These are phyloP conservation scores for Bergia sp. DNA, from an alignment of 92 coral and sea anemone species.

Conservation along the genomic window DNA sequence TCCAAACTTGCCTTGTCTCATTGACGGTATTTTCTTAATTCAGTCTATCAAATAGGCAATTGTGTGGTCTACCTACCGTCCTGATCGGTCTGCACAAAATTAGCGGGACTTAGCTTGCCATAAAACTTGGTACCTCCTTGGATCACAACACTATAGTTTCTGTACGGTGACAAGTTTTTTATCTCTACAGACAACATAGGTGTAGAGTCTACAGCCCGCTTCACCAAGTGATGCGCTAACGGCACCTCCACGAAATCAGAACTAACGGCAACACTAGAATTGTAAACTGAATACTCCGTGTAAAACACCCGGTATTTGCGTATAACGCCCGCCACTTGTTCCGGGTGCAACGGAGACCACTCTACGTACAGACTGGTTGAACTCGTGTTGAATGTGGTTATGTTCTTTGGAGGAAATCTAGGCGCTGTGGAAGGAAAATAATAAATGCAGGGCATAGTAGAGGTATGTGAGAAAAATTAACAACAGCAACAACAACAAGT, in stretches of 20 bases:
- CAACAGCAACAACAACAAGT: too few relatives aligned
- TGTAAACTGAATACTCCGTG: constrained; percentile 28
- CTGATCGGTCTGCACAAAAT: constrained; percentile 64
- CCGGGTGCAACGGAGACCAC: constrained; percentile 67
- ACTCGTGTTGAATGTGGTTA: constrained; percentile 70
- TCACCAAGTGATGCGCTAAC: background rate
- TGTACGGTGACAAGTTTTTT: constrained; percentile 56
- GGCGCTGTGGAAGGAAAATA: constrained; percentile 60
- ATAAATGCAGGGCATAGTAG: too few relatives aligned
- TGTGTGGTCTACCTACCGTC: constrained; percentile 62
- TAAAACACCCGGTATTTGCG: constrained; percentile 64
- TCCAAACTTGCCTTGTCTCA: background rate
- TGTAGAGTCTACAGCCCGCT: constrained; percentile 25
- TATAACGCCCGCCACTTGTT: constrained; percentile 71
- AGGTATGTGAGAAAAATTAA: too few relatives aligned
- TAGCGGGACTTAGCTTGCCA: constrained; percentile 66
- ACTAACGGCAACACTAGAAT: background rate
- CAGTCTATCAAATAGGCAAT: background rate
- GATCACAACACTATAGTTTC: constrained; percentile 70
- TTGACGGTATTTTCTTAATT: too few relatives aligned
- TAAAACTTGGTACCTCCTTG: constrained; percentile 65
- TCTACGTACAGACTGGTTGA: constrained; percentile 66
- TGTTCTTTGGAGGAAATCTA: constrained; percentile 61
- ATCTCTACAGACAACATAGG: constrained; percentile 58
- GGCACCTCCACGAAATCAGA: background rate